Evolutionary conservation across 2,113 vertebrate species (phyloP).

Genomic region (Seriola rivoliana): DNA sequence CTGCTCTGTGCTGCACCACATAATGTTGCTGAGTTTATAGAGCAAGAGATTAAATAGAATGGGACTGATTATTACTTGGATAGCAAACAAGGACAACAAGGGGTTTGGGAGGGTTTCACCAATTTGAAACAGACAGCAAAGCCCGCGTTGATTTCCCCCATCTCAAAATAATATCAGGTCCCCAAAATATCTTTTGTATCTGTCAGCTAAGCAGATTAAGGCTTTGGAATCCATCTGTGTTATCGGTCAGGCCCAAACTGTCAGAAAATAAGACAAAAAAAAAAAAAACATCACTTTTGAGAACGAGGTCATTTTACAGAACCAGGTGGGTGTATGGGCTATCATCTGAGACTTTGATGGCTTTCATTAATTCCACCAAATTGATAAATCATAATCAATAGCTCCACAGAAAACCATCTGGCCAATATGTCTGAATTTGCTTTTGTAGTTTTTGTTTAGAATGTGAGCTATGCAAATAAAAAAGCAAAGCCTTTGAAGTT

Average conservation of each 20-base stretch:
- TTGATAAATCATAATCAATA: constrained; percentile 76
- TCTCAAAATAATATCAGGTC: constrained; percentile 64
- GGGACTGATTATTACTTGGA: constrained; percentile 82
- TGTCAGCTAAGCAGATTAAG: constrained; percentile 26
- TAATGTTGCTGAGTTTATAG: constrained; percentile 66
- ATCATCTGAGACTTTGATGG: constrained; percentile 46
- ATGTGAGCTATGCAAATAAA: constrained; percentile 79
- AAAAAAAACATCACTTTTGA: constrained; percentile 2
- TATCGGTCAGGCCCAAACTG: constrained; percentile 15
- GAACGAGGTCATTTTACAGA: constrained; percentile 20
- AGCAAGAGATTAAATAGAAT: constrained; percentile 69
- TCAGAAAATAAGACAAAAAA: constrained; percentile 14
- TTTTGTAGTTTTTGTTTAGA: constrained; percentile 82
- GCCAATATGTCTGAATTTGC: constrained; percentile 68
- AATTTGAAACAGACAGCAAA: constrained; percentile 75
- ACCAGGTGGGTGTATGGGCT: constrained; percentile 35
- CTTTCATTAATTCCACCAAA: constrained; percentile 61
- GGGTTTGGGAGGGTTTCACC: constrained; percentile 74
- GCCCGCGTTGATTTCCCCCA: constrained; percentile 40
- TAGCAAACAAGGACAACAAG: constrained; percentile 68
- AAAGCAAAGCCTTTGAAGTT: constrained; percentile 74
- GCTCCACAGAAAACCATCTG: constrained; percentile 66
- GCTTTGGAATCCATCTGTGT: constrained; percentile 33
- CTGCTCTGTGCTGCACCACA: constrained; percentile 58
- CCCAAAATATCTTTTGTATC: constrained; percentile 49